Base-by-base conservation (phyloP, 2,888 invertebrate species). In the Tipula helvola region DNA sequence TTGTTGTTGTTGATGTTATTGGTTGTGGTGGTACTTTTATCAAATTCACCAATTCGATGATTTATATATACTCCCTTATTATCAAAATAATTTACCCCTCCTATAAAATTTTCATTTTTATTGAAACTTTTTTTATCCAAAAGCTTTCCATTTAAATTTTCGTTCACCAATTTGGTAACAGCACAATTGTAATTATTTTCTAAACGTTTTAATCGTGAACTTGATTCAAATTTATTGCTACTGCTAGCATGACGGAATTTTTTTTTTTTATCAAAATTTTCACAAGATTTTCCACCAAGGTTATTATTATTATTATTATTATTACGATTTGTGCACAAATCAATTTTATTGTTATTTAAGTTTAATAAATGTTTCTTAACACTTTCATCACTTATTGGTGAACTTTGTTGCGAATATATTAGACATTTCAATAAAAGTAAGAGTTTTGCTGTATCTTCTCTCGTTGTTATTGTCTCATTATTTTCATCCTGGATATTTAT, bases 161-260 rank as follows among this genome's bases (percentile, higher is more conserved):
- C 39, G n/a, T 86, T 71, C 28, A 87, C 41, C 8, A 88, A 86
- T 87, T 88, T 88, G 41, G 88, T 88, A 5, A 88, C 88, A 83
- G 86, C 87, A 16, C 87, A 86, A 41, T 90, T 90, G 89, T 91
- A 91, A 89, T 91, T 90, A 88, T 91, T 90, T 89, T 93, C 93
- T 87, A 93, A 89, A 87, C 92, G 91, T 89, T 93, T 93, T 87
- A 93, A 89, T 86, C 93, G 90, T 87, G 92, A 92, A 88, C 91
- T 92, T 85, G 91, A 91, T 88, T 92, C 92, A 88, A 92, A 92
- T 71, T 89, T 88, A 88, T 84, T 84, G 39, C 39, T n/a, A 84
- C 12, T 36, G 16, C n/a, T 16, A 52, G n/a, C 4, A 52, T 52
- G 0, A 52, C 10, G 16, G 16, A 16, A 16, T 57, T 57, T 57